Evolutionary conservation across 2,888 invertebrate genomes (phyloP), one percentile per base, ranked within the genome.

Genomic region (Mystacides longicornis): DNA sequence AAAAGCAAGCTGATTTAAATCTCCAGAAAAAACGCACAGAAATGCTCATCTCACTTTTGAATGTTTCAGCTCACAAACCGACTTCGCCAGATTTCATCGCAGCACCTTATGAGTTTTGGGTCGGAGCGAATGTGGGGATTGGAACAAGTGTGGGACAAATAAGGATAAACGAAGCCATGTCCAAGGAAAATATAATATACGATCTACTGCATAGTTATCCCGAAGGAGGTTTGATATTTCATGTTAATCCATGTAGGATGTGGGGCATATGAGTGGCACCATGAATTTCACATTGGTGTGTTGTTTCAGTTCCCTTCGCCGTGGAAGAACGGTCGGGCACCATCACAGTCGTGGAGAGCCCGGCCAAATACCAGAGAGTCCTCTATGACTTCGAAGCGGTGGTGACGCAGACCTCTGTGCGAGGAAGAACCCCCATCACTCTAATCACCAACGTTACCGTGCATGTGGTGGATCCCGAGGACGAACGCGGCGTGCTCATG

Each of bases 101-200:
- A 22, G 84, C 90, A 1, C 91, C 92, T 0, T 93, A 91, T 64
- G 90, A 91, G 66, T 92, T 93, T 68, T 92, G 92, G 91, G 90
- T 92, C 23, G 91, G 91, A 0, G 84, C 84, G n/a, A 89, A 87
- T 65, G 90, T 89, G 3, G 85, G 86, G 1, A 79, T 92, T 59
- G 92, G 92, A 7, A 89, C 90, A 0, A 91, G 89, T 63, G 85
- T 92, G 43, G 92, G 92, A 0, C 92, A 92, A 72, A 86, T 93
- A 50, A 79, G 87, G 59, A 82, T 89, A 1, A 87, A 85, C 23
- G 82, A 89, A 53, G 82, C 82, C 2, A 80, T 85, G 64, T 83
- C 85, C 53, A 81, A 79, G 50, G 81, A 80, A 59, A 82, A 81
- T 49, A 79, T 83, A 1, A 80, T 87, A 61, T 92, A 89, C 66